A percentile compares a stretch with the other conserved stretches of the same genome.
Evolutionary conservation across 92 coral and sea anemone species (phyloP).

Genomic region (Nematostella vectensis): DNA sequence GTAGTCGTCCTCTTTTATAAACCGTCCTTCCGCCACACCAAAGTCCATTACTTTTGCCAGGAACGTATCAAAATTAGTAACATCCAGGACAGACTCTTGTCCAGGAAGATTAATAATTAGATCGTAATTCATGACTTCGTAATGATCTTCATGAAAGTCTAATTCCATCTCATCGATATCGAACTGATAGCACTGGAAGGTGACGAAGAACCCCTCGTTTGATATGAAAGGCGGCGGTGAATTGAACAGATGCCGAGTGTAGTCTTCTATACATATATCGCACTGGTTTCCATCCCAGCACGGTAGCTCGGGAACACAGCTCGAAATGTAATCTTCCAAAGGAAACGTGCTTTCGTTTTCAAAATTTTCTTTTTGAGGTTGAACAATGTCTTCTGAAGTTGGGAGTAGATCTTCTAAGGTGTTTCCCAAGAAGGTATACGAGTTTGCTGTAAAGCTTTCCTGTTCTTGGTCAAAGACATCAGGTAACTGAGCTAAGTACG

Average conservation of each 20-base stretch:
- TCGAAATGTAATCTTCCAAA: too few relatives aligned
- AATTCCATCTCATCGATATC: not conserved
- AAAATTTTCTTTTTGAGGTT: too few relatives aligned
- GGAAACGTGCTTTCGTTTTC: too few relatives aligned
- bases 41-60: not conserved
- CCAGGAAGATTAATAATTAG: not conserved
- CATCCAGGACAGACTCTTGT: not conserved
- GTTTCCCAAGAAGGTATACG: too few relatives aligned
- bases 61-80: not conserved
- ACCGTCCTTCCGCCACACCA: not conserved
- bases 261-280: not conserved
- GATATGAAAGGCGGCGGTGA: not conserved
- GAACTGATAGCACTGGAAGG: not conserved
- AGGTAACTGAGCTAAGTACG: too few relatives aligned
- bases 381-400: too few relatives aligned
- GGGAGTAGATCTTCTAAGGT: too few relatives aligned
- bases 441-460: too few relatives aligned
- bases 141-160: not conserved
- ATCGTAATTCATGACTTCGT: not conserved
- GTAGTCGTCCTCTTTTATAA: not conserved
- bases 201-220: not conserved
- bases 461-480: too few relatives aligned
- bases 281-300: not conserved
- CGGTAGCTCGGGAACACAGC: not conserved
- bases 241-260: not conserved